These are phyloP conservation scores for Heliothis subflexa DNA, from an alignment of 1,140 invertebrate genomes.

Conservation along the genomic window DNA sequence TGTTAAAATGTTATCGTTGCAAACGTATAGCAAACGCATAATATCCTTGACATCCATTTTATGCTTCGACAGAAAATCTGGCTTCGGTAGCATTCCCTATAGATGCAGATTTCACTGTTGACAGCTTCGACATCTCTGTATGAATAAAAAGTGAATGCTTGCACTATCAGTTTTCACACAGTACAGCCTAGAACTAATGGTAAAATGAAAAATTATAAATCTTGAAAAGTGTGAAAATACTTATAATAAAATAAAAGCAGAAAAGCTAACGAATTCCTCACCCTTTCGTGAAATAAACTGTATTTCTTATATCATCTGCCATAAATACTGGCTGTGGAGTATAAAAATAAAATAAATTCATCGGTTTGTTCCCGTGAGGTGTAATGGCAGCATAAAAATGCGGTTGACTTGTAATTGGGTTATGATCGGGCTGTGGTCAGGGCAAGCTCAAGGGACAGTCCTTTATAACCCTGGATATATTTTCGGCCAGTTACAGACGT, in stretches of 20 bases:
- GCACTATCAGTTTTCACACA: too few species aligned
- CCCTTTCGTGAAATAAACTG: not conserved
- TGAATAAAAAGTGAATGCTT: too few species aligned
- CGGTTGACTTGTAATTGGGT: slow-evolving; percentile 61
- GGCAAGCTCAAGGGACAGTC: slow-evolving; percentile 51
- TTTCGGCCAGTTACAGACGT: slow-evolving; percentile 48
- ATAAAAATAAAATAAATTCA: slow-evolving; percentile 50
- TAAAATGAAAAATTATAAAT: not conserved
- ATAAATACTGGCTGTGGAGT: slow-evolving; percentile 40
- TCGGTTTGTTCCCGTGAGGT: slow-evolving; percentile 50
- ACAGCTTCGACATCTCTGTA: too few species aligned
- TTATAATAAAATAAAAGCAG: slow-evolving; percentile 6
- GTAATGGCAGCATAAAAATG: slow-evolving; percentile 59
- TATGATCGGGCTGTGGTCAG: slow-evolving; percentile 57
- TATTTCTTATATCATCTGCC: slow-evolving; percentile 32
- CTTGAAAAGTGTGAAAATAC: not conserved
- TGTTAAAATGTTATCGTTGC: too few species aligned
- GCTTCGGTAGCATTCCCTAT: too few species aligned
- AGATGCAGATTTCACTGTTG: too few species aligned
- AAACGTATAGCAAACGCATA: too few species aligned
- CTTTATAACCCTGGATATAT: slow-evolving; percentile 57
- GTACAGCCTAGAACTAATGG: too few species aligned
- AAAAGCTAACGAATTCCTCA: not conserved
- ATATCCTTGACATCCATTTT: too few species aligned
- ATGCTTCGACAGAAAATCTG: too few species aligned